Evolutionary conservation across 92 coral and sea anemone genomes (phyloP), one percentile per base, ranked within the genome.

Genomic region (Chrysogorgia sp.): DNA sequence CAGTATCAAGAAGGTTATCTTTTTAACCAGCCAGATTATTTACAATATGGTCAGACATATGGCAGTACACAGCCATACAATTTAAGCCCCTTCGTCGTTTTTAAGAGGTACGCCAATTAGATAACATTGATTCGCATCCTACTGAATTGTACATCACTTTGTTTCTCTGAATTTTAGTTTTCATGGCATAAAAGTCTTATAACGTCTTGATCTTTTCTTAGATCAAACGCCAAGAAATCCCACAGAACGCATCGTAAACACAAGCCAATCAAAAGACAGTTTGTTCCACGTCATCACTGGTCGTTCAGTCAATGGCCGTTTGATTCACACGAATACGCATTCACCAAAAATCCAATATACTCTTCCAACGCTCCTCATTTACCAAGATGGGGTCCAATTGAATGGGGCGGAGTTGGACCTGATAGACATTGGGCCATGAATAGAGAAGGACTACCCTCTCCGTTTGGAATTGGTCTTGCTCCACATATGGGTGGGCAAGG

Each of bases 301-400:
- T 8, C 76, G 10, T 69, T 69, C 41, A 69, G 76, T 60, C 76
- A 69, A 49, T 69, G 76, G 76, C 76, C 76, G 9, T 69, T 69
- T 14, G 76, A 69, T n/a, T 69, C 76, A 45, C 76, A 69, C 40
- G 76, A 69, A 31, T 69, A 69, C 76, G 76, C 76, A 0, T 69
- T 69, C 24, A 69, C 76, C 23, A 69, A 69, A 12, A 22, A 49
- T 49, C 76, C 60, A 19, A 10, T 45, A 15, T 17, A 69, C 20
- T 45, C 76, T 10, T 69, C 76, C 17, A 69, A 69, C 22, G n/a
- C 2, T 24, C 76, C 40, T 1, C 76, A 69, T 31, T 41, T 69
- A 1, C 76, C 76, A 15, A 69, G 76, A 48, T 69, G 76, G 76
- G 76, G 76, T 14, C 76, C 76, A 14, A 24, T 45, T 0, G 76